phyloP scores from a whole-genome alignment of 23 tunicate species.

The Trididemnum nubilum region DNA sequence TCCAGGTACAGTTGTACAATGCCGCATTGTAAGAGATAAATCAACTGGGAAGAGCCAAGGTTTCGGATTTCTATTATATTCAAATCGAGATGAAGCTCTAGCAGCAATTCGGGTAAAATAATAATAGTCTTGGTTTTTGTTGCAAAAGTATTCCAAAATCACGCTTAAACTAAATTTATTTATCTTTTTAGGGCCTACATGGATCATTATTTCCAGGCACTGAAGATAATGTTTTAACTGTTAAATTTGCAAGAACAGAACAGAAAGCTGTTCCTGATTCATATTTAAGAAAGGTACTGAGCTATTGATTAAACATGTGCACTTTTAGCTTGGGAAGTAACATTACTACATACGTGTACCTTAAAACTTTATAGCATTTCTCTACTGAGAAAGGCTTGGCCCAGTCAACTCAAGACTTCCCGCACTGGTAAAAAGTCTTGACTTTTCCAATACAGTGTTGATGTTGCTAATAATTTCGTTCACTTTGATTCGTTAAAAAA shows the following conservation, averaged over 20 bases:
- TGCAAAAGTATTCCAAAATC: no score
- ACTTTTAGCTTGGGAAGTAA: no score
- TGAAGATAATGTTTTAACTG: not conserved
- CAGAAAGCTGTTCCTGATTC: slow-evolving; percentile 48
- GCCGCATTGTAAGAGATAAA: slow-evolving; percentile 66
- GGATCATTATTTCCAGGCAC: slow-evolving; percentile 33
- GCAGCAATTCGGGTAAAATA: slow-evolving; percentile 33
- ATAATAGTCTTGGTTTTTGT: not conserved
- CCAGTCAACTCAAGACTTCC: no score
- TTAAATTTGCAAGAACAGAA: slow-evolving; percentile 45
- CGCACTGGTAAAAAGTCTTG: no score
- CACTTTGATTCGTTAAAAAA: no score
- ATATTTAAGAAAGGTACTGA: slow-evolving; percentile 14
- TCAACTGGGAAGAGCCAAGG: slow-evolving; percentile 59
- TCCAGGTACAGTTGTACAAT: slow-evolving; percentile 28
- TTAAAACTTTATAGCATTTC: no score
- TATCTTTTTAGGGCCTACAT: slow-evolving; percentile 39
- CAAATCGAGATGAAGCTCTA: slow-evolving; percentile 64
- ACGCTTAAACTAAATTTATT: no score
- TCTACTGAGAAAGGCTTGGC: no score
- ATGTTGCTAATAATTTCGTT: no score
- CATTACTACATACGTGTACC: no score
- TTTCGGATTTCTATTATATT: slow-evolving; percentile 72
- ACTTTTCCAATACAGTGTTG: no score
- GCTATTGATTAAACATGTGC: no score